Conservation (phyloP, 1,140 invertebrate species). For the Eueides isabella region DNA sequence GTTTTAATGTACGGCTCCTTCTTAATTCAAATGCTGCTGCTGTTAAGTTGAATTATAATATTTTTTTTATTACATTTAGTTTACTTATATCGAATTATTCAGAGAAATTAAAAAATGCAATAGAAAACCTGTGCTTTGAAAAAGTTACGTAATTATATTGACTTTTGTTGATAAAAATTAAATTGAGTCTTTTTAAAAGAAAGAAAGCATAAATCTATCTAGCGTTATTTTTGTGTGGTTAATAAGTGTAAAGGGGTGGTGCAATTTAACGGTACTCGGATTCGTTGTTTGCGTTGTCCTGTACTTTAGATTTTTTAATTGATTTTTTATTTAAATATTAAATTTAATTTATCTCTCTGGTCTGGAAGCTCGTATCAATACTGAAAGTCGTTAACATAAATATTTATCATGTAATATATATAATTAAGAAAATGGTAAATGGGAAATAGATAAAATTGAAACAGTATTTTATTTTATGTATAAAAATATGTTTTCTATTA, state of each 20-base stretch:
- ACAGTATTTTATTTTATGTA: background rate
- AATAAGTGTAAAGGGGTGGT: constrained; percentile 42
- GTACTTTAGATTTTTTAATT: constrained; percentile 36
- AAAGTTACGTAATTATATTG: background rate
- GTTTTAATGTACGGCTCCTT: background rate
- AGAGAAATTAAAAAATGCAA: background rate
- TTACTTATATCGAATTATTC: background rate
- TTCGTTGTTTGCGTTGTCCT: constrained; percentile 60
- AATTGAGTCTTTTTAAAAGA: background rate
- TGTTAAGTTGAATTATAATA: background rate
- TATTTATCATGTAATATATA: constrained; percentile 14
- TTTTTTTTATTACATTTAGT: background rate
- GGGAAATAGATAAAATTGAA: background rate
- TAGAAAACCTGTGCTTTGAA: background rate
- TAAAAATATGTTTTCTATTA: background rate
- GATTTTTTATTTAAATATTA: background rate
- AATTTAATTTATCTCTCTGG: background rate
- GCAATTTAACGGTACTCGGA: constrained; percentile 65
- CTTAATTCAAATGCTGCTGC: background rate
- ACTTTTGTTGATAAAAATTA: background rate
- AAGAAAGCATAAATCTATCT: background rate
- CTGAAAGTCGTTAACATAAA: constrained; percentile 11
- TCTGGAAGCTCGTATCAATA: background rate
- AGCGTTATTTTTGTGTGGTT: constrained; percentile 24
- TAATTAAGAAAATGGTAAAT: background rate